Conservation (phyloP, 1,140 invertebrate genomes). For the Leucophenga varia region DNA sequence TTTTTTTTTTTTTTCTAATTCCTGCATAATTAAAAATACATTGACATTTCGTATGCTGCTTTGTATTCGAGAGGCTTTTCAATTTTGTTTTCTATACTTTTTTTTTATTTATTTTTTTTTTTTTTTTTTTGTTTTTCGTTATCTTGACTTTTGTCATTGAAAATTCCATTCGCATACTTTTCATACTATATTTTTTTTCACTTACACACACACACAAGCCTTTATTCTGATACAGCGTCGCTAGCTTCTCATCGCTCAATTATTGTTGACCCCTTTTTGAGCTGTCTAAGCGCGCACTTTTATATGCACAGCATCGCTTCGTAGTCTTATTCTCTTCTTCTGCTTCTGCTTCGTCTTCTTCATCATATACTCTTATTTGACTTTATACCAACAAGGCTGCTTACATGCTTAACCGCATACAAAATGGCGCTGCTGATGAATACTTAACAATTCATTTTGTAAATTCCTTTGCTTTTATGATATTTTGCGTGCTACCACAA, state of each 20-base stretch:
- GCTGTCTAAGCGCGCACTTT: too few species aligned
- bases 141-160: conserved; percentile 6
- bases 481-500: conserved; percentile 35
- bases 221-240: too few species aligned
- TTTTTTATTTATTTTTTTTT: conserved; percentile 14
- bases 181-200: conserved; percentile 1
- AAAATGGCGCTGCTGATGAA: conserved; percentile 6
- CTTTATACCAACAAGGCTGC: too few species aligned
- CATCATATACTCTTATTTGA: too few species aligned
- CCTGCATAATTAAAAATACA: conserved; percentile 50
- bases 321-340: too few species aligned
- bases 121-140: conserved; percentile 10
- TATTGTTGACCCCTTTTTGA: too few species aligned
- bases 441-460: conserved; percentile 37
- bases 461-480: conserved; percentile 31
- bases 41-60: conserved; percentile 44
- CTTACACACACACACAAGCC: too few species aligned
- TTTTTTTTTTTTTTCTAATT: too few species aligned
- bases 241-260: too few species aligned
- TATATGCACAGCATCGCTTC: too few species aligned
- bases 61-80: too few species aligned
- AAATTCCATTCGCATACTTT: conserved; percentile 40
- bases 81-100: conserved; percentile 52
- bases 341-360: too few species aligned
- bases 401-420: conserved; percentile 11